Conservation (phyloP, 2,113 vertebrate species). For the Eudyptes chrysolophus region DNA sequence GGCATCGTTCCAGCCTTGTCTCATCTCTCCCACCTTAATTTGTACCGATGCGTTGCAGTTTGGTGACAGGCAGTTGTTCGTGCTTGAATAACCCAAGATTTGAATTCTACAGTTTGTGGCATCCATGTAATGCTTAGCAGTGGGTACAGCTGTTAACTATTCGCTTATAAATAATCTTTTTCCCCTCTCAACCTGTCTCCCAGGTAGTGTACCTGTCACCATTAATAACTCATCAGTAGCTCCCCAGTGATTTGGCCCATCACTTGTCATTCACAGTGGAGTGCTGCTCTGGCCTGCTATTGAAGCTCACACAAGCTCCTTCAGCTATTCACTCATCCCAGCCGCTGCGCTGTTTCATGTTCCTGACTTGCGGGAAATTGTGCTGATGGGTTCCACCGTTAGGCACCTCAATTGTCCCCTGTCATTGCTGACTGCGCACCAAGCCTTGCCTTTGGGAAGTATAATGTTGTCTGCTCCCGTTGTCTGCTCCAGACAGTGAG, state of each 20-base stretch:
- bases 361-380: background rate
- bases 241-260: constrained; percentile 79
- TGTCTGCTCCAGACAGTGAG: background rate
- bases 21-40: constrained; percentile 79
- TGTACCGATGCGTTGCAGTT: constrained; percentile 77
- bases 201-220: constrained; percentile 88
- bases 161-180: constrained; percentile 86
- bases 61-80: constrained; percentile 84
- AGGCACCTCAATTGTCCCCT: background rate
- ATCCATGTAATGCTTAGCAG: constrained; percentile 86
- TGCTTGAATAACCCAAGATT: constrained; percentile 84
- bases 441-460: background rate
- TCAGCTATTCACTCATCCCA: constrained; percentile 62
- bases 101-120: constrained; percentile 86
- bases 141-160: constrained; percentile 87
- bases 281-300: constrained; percentile 62
- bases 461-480: background rate
- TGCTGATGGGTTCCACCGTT: background rate
- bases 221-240: constrained; percentile 82
- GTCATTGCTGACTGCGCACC: background rate
- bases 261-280: constrained; percentile 79
- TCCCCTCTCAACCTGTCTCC: constrained; percentile 83
- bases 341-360: constrained; percentile 46
- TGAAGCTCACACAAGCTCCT: constrained; percentile 64
- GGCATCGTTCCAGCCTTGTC: constrained; percentile 57